Evolutionary conservation across 2,888 invertebrate species (phyloP).

Genomic region (Nemurella pictetii): DNA sequence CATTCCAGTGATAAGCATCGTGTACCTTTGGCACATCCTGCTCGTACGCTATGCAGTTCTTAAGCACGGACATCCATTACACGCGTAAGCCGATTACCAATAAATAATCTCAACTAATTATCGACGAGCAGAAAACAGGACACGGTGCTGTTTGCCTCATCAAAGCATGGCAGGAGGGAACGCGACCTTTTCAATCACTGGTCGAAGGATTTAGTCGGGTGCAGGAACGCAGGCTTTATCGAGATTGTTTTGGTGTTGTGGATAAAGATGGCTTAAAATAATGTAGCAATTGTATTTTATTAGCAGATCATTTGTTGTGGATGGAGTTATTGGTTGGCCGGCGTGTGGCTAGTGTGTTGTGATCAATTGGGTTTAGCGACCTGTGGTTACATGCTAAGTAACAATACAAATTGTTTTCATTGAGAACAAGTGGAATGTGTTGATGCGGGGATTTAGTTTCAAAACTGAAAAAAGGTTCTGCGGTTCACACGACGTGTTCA

Average conservation of each 20-base stretch:
- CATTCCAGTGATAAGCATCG: not conserved
- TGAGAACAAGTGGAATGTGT: too few species aligned
- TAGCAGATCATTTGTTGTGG: not conserved
- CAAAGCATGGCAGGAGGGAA: not conserved
- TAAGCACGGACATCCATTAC: not conserved
- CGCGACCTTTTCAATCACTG: not conserved
- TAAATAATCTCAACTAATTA: conserved; percentile 24
- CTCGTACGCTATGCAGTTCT: not conserved
- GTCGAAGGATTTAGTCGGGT: not conserved
- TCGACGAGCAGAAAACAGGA: not conserved
- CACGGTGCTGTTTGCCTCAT: not conserved
- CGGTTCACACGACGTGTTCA: too few species aligned
- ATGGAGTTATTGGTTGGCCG: not conserved
- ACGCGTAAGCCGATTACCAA: conserved; percentile 9
- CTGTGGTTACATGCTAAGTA: too few species aligned
- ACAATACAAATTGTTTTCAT: too few species aligned
- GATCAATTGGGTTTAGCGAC: not conserved
- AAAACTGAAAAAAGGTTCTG: too few species aligned
- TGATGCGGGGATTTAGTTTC: too few species aligned
- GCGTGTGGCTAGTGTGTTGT: not conserved
- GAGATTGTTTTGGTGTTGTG: not conserved
- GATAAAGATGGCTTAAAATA: not conserved
- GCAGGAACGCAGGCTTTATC: not conserved
- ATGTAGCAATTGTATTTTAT: not conserved
- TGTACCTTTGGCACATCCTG: not conserved